phyloP scores from a whole-genome alignment of 2,888 invertebrate genomes.

The Apodemia zela region DNA sequence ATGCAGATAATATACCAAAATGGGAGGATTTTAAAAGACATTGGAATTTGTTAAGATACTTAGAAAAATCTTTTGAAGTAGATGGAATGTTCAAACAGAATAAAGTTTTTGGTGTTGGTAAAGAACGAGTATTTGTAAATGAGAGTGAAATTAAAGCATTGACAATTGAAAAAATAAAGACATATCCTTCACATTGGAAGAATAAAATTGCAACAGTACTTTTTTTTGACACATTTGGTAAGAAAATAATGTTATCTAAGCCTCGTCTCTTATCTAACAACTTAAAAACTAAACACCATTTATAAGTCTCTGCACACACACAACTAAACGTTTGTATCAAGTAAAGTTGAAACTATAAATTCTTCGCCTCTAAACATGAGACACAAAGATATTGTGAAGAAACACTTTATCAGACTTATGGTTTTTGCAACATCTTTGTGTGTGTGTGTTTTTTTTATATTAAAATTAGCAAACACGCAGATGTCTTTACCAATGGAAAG shows the following conservation, averaged over 20 bases:
- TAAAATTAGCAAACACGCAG: too few species aligned
- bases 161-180: slow-evolving; percentile 67
- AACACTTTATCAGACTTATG: too few species aligned
- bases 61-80: slow-evolving; percentile 72
- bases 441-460: too few species aligned
- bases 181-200: slow-evolving; percentile 75
- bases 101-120: slow-evolving; percentile 66
- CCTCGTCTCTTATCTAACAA: too few species aligned
- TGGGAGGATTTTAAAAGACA: slow-evolving; percentile 64
- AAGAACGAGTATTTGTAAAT: slow-evolving; percentile 64
- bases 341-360: too few species aligned
- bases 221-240: slow-evolving; percentile 81
- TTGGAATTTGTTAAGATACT: slow-evolving; percentile 64
- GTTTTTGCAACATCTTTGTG: too few species aligned
- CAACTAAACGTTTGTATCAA: too few species aligned
- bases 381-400: too few species aligned
- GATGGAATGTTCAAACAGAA: slow-evolving; percentile 74
- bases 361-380: too few species aligned
- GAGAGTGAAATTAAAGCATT: slow-evolving; percentile 73
- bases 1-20: slow-evolving; percentile 45
- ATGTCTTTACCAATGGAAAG: too few species aligned
- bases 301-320: too few species aligned
- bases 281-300: too few species aligned
- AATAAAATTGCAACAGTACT: slow-evolving; percentile 76
- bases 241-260: slow-evolving; percentile 34